Conservation (phyloP, 2,888 invertebrate genomes). For the Anagyrus pseudococci region DNA sequence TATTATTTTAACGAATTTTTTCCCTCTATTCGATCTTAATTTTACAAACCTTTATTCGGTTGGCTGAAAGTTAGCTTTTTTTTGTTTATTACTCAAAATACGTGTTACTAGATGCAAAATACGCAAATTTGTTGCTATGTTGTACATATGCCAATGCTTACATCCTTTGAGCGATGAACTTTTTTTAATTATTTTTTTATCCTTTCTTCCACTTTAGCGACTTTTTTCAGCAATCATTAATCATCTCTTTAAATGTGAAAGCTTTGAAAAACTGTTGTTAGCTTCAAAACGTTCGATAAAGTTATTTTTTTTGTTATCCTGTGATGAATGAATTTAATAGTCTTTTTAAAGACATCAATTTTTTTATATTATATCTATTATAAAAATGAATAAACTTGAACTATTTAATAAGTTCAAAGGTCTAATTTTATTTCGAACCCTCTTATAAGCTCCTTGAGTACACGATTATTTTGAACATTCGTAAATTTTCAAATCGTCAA, state of each 20-base stretch:
- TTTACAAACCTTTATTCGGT: background rate
- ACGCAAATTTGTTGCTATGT: constrained; percentile 36
- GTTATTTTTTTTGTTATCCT: background rate
- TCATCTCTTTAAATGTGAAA: background rate
- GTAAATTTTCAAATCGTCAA: constrained; percentile 13
- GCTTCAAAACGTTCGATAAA: background rate
- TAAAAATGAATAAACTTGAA: constrained; percentile 33
- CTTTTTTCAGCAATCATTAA: background rate
- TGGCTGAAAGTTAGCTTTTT: background rate
- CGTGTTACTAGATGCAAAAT: constrained; percentile 23
- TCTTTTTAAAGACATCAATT: background rate
- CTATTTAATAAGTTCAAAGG: constrained; percentile 32
- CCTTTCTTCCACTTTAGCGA: constrained; percentile 6
- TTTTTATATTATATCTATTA: constrained; percentile 18
- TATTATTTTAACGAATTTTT: constrained; percentile 15
- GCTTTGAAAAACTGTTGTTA: constrained; percentile 1
- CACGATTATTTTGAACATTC: background rate
- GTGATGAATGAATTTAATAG: constrained; percentile 1
- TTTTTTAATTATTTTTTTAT: constrained; percentile 27
- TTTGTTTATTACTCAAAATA: constrained; percentile 28
- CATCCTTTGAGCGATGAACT: constrained; percentile 1
- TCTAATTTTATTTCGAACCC: constrained; percentile 34
- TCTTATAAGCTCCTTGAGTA: constrained; percentile 12
- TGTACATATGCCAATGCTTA: constrained; percentile 23
- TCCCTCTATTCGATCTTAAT: constrained; percentile 16